phyloP scores from a whole-genome alignment of 2,113 vertebrate genomes.

The Sinocyclocheilus anophthalmus region DNA sequence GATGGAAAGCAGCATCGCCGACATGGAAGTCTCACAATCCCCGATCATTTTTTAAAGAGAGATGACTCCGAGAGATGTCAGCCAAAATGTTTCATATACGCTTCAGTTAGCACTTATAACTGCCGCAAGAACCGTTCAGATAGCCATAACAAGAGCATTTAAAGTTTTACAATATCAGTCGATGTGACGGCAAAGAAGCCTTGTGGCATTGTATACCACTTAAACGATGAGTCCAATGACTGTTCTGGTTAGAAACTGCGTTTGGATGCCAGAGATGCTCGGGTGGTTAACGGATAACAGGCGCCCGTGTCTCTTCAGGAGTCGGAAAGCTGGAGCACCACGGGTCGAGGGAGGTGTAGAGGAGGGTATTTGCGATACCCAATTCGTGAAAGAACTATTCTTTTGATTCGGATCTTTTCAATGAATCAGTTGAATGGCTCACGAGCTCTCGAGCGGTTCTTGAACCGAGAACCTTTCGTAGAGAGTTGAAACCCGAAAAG shows the following conservation, averaged over 20 bases:
- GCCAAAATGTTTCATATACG: neutral
- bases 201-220: neutral
- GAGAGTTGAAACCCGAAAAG: neutral
- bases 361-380: neutral
- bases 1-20: constrained; percentile 31
- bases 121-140: neutral
- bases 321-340: constrained; percentile 6
- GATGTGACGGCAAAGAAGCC: neutral
- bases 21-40: constrained; percentile 25
- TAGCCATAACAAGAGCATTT: constrained; percentile 3
- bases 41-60: no score
- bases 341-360: neutral
- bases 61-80: constrained; percentile 1
- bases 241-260: constrained; percentile 1
- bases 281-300: neutral
- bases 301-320: neutral
- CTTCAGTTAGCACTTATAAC: neutral
- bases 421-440: neutral
- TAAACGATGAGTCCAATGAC: neutral
- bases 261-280: constrained; percentile 14
- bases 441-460: neutral
- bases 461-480: neutral
- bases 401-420: neutral
- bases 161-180: constrained; percentile 24
- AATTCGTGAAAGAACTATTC: neutral